phyloP scores from a whole-genome alignment of 2,797 vertebrate species.

The Sebastes itinus region DNA sequence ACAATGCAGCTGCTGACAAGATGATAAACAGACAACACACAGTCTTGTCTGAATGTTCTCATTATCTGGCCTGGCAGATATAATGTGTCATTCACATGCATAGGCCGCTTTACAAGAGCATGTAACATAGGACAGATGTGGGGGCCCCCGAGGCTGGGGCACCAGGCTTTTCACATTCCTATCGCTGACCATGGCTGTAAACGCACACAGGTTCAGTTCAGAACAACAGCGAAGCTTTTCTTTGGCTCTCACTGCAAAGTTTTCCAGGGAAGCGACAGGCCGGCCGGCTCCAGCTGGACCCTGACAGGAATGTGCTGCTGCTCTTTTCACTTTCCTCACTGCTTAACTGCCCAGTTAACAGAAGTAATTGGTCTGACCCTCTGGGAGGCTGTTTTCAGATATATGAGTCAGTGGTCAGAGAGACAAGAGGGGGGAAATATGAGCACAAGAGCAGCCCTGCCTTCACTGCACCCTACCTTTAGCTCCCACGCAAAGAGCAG shows the following conservation, averaged over 20 bases:
- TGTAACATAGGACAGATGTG: conserved; percentile 74
- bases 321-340: conserved; percentile 51
- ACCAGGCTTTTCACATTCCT: conserved; percentile 70
- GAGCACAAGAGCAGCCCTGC: conserved; percentile 25
- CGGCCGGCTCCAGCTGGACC: conserved; percentile 56
- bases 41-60: conserved; percentile 8
- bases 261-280: conserved; percentile 51
- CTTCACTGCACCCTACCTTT: conserved; percentile 11
- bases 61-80: conserved; percentile 14
- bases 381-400: conserved; percentile 52
- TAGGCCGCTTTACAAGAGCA: conserved; percentile 37
- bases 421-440: not conserved
- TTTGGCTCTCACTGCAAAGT: conserved; percentile 46
- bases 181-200: conserved; percentile 59
- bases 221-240: conserved; percentile 56
- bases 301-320: conserved; percentile 46
- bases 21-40: not conserved
- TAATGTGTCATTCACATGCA: conserved; percentile 36
- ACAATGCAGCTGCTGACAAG: not conserved
- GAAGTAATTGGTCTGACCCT: conserved; percentile 61
- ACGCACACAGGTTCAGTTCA: conserved; percentile 51
- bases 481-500: conserved; percentile 36
- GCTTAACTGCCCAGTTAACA: conserved; percentile 64
- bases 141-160: conserved; percentile 44
- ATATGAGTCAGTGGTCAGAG: conserved; percentile 47